A percentile compares a stretch with the other conserved stretches of the same genome.
Evolutionary conservation across 2,797 vertebrate species (phyloP).

Genomic region (Eremophila alpestris): DNA sequence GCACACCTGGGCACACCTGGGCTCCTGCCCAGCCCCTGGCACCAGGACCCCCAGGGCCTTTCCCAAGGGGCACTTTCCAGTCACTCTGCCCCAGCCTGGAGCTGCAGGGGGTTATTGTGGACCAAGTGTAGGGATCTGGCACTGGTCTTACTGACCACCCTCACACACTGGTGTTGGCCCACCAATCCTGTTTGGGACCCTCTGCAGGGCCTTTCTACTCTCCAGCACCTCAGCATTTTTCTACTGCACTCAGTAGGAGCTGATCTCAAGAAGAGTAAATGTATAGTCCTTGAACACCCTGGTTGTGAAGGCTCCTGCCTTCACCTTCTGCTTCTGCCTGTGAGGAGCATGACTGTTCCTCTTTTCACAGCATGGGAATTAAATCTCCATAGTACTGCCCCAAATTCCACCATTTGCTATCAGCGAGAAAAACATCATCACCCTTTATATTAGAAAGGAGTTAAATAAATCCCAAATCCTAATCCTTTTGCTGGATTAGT

Average conservation of each 20-base stretch:
- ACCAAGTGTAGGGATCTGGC: too few relatives aligned
- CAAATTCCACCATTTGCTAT: not conserved
- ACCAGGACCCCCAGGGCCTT: not conserved
- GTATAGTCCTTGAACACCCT: not conserved
- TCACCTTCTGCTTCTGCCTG: not conserved
- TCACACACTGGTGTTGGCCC: not conserved
- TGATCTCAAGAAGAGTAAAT: not conserved
- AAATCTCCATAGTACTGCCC: not conserved
- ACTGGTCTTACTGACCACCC: not conserved
- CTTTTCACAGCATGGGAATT: not conserved
- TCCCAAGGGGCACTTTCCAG: fast-evolving
- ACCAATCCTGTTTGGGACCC: not conserved
- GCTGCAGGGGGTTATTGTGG: not conserved
- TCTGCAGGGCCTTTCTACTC: not conserved
- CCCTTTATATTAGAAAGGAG: not conserved
- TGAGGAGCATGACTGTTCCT: not conserved
- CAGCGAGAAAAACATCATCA: not conserved
- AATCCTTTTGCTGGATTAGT: conserved; percentile 57
- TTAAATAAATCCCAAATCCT: conserved; percentile 41
- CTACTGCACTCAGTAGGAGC: not conserved
- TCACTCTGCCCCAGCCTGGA: not conserved
- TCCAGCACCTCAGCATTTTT: not conserved
- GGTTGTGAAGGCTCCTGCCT: not conserved
- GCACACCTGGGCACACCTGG: not conserved
- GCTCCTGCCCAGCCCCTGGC: not conserved